Evolutionary conservation across 2,113 vertebrate genomes (phyloP), one percentile per base, ranked within the genome.

Genomic region (Petaurus breviceps): DNA sequence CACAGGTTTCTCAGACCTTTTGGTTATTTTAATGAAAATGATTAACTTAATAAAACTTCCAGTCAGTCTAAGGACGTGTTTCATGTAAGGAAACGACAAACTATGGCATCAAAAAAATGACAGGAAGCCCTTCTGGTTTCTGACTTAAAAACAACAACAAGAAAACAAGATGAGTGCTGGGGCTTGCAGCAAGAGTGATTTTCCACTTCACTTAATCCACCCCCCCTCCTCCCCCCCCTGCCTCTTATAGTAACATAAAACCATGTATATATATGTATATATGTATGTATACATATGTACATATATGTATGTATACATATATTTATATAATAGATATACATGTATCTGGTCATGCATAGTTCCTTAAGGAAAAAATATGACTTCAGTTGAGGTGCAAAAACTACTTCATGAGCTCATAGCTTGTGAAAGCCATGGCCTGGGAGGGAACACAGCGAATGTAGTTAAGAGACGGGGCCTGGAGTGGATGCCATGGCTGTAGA

Each of bases 401-500:
- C 98, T 99, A 99, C 98, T 99, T 99, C 99, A 99, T 99, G 95
- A 99, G 99, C 98, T 99, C 99, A 0, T 99, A 99, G 0, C 99
- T 99, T 93, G 99, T 99, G 97, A 99, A 99, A 98, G 99, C 99
- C 97, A 99, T 99, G 0, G 99, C 99, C 97, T 99, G 99, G 50
- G 99, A 99, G 47, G 99, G 99, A 95, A 99, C 96, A 89, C 99
- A 99, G 92, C 99, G 99, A 98, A 99, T 99, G 97, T 99, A 99
- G 98, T 99, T 99, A 24, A 99, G 99, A 92, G 99, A 99, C 84
- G 99, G 99, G 99, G 23, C 99, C 99, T 61, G 99, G 99, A 99
- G 94, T 99, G 98, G 96, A 99, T 96, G 51, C 99, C 99, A 7
- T 99, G 99, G 16, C 97, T 98, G 93, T 99, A 99, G 68, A 99